Evolutionary conservation across 2,113 vertebrate genomes (phyloP), one percentile per base, ranked within the genome.

Genomic region (Petroica traversi): DNA sequence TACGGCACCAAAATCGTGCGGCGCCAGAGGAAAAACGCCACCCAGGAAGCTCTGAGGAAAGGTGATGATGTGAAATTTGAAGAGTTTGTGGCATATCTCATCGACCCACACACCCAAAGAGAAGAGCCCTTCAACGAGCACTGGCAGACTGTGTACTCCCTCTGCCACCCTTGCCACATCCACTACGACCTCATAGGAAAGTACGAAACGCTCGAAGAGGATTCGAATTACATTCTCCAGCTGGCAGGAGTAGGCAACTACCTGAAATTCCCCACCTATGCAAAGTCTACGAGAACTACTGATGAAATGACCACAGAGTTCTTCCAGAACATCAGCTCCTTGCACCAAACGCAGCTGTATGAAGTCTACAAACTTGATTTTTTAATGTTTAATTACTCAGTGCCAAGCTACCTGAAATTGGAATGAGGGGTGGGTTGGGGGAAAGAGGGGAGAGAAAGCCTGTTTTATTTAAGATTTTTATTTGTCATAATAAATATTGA

Each of bases 321-420:
- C 98, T 99, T 99, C 98, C 98, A 99, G 97, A 99, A 99, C 97
- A 99, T 99, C 98, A 99, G 99, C 98, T 97, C 97, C 0, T 98
- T 97, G 97, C 99, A 99, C 98, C 99, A 99, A 96, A 95, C 97
- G 14, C 99, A 99, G 96, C 98, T 99, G 24, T 99, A 99, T 90
- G 98, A 99, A 96, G 99, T 99, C 95, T 99, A 99, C 98, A 99
- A 99, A 98, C 97, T 99, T 96, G 99, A 99, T 97, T 99, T 99
- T 98, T 98, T 99, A 96, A 99, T 99, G 99, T 99, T 99, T 97
- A 99, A 99, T 98, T 99, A 99, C 98, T 99, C 99, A 97, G 98
- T 98, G 97, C 99, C 99, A 93, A 98, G 98, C 98, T 99, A 99
- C 98, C 98, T 99, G 97, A 99, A 99, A 97, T 84, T 99, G 98